phyloP scores from a whole-genome alignment of 2,113 vertebrate species.

The Protobothrops flavoviridis region DNA sequence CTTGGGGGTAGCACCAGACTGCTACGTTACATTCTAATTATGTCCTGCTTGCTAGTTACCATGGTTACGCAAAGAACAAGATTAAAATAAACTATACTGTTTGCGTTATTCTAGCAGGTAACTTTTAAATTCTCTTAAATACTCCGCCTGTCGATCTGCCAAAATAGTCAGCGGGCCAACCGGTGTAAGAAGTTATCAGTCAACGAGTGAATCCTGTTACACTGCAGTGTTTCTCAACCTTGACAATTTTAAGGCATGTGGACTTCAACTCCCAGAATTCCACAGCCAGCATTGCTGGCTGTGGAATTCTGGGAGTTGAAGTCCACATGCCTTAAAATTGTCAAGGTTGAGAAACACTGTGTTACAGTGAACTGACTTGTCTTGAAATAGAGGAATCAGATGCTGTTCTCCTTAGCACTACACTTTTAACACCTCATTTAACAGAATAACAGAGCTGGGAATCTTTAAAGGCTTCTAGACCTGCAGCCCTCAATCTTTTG shows the following conservation, averaged over 20 bases:
- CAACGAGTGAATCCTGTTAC: not conserved
- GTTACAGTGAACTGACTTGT: not conserved
- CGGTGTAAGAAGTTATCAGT: not conserved
- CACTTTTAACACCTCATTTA: no score
- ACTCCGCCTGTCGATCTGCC: not conserved
- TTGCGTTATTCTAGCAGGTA: not conserved
- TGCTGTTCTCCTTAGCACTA: not conserved
- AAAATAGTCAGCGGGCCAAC: not conserved
- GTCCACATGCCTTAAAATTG: no score
- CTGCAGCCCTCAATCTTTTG: no score
- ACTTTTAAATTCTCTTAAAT: not conserved
- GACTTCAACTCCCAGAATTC: no score
- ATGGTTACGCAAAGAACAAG: not conserved
- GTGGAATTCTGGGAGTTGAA: no score
- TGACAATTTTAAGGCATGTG: no score
- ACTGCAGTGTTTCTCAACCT: no score
- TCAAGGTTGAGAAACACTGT: no score
- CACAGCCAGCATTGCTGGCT: no score
- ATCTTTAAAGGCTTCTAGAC: no score
- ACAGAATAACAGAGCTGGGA: no score
- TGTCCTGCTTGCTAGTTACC: not conserved
- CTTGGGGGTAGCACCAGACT: not conserved
- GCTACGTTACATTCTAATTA: not conserved
- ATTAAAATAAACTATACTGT: not conserved
- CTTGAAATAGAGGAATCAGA: not conserved